Base-by-base conservation (phyloP, 1,140 invertebrate genomes). In the Nilaparvata lugens region DNA sequence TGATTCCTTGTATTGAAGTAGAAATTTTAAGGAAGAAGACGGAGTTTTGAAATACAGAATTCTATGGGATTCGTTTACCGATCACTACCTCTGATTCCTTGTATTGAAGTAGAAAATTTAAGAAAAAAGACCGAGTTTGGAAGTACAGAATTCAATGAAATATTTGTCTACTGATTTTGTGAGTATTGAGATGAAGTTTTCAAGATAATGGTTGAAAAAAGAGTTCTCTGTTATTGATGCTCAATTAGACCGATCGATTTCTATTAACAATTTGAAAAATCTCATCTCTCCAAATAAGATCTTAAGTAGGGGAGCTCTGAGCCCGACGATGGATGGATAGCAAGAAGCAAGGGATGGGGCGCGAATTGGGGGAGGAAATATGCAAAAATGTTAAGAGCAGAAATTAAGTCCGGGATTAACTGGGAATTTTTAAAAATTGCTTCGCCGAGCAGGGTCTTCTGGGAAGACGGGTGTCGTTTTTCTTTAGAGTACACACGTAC, bases 331-430 rank as follows among this genome's bases (percentile, higher is more conserved):
- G 45, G 45, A 23, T 19, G 45, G 21, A 48, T 18, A 48, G 45
- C 6, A 18, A 23, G 21, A 2, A 16, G 2, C 2, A 23, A 48
- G 40, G 43, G 38, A 24, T 52, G 31, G 58, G 23, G 58, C n/a
- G 52, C 24, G 51, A 11, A 7, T 25, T 53, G 51, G 45, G 31
- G 53, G 28, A 45, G 40, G 42, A 57, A 63, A 52, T 55, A 60
- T 52, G 60, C 51, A 61, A 63, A 58, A 61, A 65, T 60, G 52
- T 65, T 65, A 63, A 64, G 62, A 66, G 63, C 63, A 65, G 56
- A 67, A 67, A 67, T 67, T 67, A 67, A 67, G 66, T 62, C 60
- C 14, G 57, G 66, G 66, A 67, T 67, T 67, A 67, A 67, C 64
- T 65, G 61, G 52, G 62, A 67, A 64, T 63, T 63, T 65, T 63